Evolutionary conservation across 2,113 vertebrate species (phyloP).

Genomic region (Panthera leo): DNA sequence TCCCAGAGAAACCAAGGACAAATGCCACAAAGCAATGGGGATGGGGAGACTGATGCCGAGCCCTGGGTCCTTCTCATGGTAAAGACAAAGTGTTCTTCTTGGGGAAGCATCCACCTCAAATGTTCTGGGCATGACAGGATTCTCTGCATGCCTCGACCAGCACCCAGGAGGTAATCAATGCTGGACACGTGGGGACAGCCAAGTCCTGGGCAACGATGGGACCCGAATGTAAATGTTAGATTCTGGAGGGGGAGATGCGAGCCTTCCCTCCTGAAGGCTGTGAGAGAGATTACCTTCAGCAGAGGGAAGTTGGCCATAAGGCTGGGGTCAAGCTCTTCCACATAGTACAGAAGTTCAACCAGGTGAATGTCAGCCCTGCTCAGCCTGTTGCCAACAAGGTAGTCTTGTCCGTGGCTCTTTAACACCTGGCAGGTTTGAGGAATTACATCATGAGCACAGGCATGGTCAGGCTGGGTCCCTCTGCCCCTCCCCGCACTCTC

Average conservation of each 20-base stretch:
- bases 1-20: background rate
- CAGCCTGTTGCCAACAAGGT: constrained; percentile 89
- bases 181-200: fast-evolving
- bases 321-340: constrained; percentile 87
- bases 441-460: no score
- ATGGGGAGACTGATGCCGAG: background rate
- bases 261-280: background rate
- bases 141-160: background rate
- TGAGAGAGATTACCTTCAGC: constrained; percentile 86
- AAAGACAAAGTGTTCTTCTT: background rate
- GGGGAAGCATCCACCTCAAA: no score
- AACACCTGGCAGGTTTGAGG: constrained; percentile 81
- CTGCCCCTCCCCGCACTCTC: background rate
- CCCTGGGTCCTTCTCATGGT: background rate
- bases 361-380: constrained; percentile 91
- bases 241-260: background rate
- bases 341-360: constrained; percentile 87
- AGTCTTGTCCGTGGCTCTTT: constrained; percentile 78
- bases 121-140: background rate
- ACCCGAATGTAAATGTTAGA: background rate
- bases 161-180: background rate
- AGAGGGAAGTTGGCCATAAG: constrained; percentile 86
- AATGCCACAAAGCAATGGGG: background rate
- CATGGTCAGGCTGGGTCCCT: background rate
- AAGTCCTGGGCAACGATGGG: no score